phyloP scores from a whole-genome alignment of 2,888 invertebrate genomes.

The Chrysotoxum bicinctum region DNA sequence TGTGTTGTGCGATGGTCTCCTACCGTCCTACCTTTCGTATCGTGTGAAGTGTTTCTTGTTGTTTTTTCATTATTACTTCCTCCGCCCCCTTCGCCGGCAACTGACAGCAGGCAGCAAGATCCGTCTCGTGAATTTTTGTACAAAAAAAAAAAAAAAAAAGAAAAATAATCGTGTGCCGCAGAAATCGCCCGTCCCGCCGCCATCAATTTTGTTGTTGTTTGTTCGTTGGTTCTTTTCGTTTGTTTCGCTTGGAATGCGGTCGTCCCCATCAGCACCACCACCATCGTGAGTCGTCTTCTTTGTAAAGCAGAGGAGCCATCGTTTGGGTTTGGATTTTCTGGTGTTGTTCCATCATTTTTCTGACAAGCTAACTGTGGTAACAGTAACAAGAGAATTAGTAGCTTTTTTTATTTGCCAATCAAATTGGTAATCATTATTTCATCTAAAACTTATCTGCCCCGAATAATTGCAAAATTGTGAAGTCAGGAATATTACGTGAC shows the following conservation, averaged over 20 bases:
- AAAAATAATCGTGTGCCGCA: constrained; percentile 47
- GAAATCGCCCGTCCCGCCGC: constrained; percentile 40
- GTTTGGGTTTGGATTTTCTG: constrained; percentile 33
- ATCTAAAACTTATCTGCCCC: not conserved
- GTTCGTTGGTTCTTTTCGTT: constrained; percentile 33
- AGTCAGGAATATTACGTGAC: constrained; percentile 18
- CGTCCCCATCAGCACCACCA: constrained; percentile 53
- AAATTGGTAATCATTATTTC: constrained; percentile 4
- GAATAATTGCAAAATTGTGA: not conserved
- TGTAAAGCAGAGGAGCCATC: constrained; percentile 34
- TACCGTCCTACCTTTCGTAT: constrained; percentile 67
- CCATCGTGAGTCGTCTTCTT: constrained; percentile 39
- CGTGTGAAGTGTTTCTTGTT: constrained; percentile 32
- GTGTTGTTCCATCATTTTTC: constrained; percentile 20
- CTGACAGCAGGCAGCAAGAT: constrained; percentile 46
- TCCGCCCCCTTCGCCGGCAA: constrained; percentile 12
- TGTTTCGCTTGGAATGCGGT: constrained; percentile 69
- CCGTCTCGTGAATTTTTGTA: constrained; percentile 55
- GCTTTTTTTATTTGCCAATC: constrained; percentile 19
- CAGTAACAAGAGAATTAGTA: constrained; percentile 15
- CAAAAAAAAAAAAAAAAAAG: constrained; percentile 26
- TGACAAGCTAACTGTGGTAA: constrained; percentile 12
- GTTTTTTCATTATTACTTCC: constrained; percentile 32
- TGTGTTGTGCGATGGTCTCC: constrained; percentile 48
- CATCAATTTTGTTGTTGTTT: constrained; percentile 35